Evolutionary conservation across 2,888 invertebrate species (phyloP).

Genomic region (Himalopsyche anomala): DNA sequence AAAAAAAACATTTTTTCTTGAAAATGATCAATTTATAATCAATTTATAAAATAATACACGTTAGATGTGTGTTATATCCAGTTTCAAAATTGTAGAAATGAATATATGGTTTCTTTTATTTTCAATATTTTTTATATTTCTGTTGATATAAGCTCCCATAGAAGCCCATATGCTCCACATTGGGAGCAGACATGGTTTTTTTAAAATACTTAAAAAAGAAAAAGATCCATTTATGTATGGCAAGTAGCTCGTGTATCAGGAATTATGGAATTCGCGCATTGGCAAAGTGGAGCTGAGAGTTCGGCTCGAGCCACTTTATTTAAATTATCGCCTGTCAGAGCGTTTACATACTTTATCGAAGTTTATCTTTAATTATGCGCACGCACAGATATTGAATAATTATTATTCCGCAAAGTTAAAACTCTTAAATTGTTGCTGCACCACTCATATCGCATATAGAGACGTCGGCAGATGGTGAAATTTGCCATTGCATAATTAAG

Average conservation of each 20-base stretch:
- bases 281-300: slow-evolving; percentile 4
- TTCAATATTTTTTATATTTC: no score
- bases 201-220: no score
- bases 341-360: slow-evolving; percentile 51
- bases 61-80: no score
- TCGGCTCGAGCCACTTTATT: slow-evolving; percentile 24
- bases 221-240: slow-evolving; percentile 32
- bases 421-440: slow-evolving; percentile 35
- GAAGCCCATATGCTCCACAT: no score
- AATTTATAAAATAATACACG: no score
- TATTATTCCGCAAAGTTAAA: slow-evolving; percentile 19
- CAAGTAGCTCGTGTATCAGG: slow-evolving; percentile 34
- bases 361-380: slow-evolving; percentile 59
- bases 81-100: no score
- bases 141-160: no score
- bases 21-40: no score
- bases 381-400: slow-evolving; percentile 60
- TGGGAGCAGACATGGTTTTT: no score
- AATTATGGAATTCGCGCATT: slow-evolving; percentile 45
- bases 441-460: not conserved
- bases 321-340: slow-evolving; percentile 50
- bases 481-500: not conserved
- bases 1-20: no score
- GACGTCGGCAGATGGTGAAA: slow-evolving; percentile 38
- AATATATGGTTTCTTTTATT: no score